phyloP scores from a whole-genome alignment of 2,797 vertebrate genomes.

The Enteromius paludinosus region DNA sequence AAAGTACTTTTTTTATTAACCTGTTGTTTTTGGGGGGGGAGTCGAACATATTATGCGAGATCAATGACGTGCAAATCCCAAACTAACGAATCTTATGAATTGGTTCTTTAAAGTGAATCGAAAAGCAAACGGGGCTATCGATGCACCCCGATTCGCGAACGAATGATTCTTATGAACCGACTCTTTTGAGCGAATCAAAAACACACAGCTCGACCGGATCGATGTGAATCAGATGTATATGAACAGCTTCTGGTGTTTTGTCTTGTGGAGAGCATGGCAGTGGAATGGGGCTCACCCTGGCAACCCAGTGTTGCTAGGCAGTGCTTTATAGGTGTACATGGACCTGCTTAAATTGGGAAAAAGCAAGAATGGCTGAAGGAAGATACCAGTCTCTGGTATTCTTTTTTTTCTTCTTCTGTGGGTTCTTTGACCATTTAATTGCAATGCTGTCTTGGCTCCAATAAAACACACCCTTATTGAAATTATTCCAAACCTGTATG shows the following conservation, averaged over 20 bases:
- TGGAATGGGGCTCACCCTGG: conserved; percentile 46
- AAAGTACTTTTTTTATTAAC: neutral
- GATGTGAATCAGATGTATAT: neutral
- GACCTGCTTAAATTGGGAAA: neutral
- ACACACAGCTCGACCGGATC: neutral
- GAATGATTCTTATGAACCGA: neutral
- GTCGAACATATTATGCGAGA: neutral
- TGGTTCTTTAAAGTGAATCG: neutral
- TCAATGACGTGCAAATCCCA: neutral
- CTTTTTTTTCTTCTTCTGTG: neutral
- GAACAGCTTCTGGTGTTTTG: neutral
- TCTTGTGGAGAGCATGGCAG: neutral
- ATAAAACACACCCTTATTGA: conserved; percentile 15
- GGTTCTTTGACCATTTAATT: neutral
- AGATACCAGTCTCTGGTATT: neutral
- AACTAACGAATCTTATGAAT: neutral
- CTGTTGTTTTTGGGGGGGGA: no score
- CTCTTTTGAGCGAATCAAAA: neutral
- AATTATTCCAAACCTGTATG: conserved; percentile 1
- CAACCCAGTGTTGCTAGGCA: conserved; percentile 78
- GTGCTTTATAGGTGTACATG: conserved; percentile 60
- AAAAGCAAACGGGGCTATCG: neutral
- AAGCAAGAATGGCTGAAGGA: neutral
- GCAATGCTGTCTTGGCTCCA: neutral
- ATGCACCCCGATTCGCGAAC: neutral